Base-by-base conservation (phyloP, 64 coral and sea anemone species). In the Hydrozoanthus tunicans region DNA sequence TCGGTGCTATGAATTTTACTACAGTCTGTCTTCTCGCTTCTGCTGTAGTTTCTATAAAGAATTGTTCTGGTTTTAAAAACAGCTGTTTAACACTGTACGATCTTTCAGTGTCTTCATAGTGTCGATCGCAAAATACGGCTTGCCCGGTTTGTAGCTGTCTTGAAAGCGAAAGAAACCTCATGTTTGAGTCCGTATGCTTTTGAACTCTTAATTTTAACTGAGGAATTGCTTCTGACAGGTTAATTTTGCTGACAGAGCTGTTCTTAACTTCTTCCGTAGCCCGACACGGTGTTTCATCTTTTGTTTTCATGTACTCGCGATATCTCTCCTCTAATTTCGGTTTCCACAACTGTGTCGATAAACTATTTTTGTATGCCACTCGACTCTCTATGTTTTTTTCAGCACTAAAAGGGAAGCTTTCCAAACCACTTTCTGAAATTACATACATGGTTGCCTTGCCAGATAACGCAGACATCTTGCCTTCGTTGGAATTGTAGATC, bases 371-470 rank as follows among this genome's bases (percentile, higher is more conserved):
- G 51, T 17, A 70, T 14, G 27, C 55, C 53, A 85, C 64, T 69
- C 43, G 52, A 56, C 63, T 85, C 6, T 85, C 70, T 9, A 51
- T 85, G 23, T 27, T 70, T 70, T 54, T 56, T 32, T 85, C 14
- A 56, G 51, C 53, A 9, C 53, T 9, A 54, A 85, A 52, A 0
- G 63, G 14, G 7, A 52, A 62, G 11, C 70, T 70, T 85, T 85
- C 82, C 56, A 85, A 85, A 56, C 82, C 51, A 20, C 70, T 85
- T 70, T 85, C 82, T 24, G 82, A 85, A 54, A 85, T 85, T 6
- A 85, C 82, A 25, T 85, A 85, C 82, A 85, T 85, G 3, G 82
- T 73, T 6, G 7, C 9, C 26, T 76, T 76, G 72, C 72, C 9
- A 43, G 32, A 43, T 43, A 43, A 43, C 0, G 32, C 32, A 43